phyloP scores from a whole-genome alignment of 2,888 invertebrate species.

The Drosophila stalkeri region DNA sequence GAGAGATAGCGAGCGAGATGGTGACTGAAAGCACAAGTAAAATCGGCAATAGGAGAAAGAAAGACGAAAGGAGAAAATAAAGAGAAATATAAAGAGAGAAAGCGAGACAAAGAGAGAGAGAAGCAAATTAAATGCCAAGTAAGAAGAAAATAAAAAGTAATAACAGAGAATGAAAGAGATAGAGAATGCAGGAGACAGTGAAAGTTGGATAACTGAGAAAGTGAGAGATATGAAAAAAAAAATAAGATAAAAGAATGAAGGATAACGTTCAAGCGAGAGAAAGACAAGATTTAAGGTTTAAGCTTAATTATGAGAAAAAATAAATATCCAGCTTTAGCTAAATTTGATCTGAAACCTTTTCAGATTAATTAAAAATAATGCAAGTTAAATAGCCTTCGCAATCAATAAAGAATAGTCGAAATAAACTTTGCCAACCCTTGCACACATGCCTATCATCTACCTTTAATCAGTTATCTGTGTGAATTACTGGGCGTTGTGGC shows the following conservation, averaged over 20 bases:
- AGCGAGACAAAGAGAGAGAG: neutral
- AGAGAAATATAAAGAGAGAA: neutral
- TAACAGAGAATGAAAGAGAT: neutral
- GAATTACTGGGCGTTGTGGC: neutral
- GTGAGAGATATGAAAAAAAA: neutral
- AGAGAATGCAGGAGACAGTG: neutral
- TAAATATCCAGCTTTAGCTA: neutral
- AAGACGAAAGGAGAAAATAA: too few species aligned
- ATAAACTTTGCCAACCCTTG: neutral
- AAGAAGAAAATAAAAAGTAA: neutral
- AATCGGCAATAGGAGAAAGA: too few species aligned
- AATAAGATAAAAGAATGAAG: neutral
- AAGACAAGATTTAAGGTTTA: neutral
- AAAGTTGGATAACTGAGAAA: neutral
- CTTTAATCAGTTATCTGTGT: slow-evolving; percentile 4
- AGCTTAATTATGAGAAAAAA: neutral
- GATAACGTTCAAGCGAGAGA: neutral
- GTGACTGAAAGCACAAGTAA: too few species aligned
- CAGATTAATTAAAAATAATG: too few species aligned
- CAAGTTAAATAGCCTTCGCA: neutral
- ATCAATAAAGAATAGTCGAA: neutral
- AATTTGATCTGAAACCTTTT: neutral
- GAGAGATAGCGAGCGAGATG: neutral
- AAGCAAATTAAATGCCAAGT: neutral
- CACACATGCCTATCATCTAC: neutral